Base-by-base conservation (phyloP, 2,113 vertebrate genomes). In the Lucifuga dentata region DNA sequence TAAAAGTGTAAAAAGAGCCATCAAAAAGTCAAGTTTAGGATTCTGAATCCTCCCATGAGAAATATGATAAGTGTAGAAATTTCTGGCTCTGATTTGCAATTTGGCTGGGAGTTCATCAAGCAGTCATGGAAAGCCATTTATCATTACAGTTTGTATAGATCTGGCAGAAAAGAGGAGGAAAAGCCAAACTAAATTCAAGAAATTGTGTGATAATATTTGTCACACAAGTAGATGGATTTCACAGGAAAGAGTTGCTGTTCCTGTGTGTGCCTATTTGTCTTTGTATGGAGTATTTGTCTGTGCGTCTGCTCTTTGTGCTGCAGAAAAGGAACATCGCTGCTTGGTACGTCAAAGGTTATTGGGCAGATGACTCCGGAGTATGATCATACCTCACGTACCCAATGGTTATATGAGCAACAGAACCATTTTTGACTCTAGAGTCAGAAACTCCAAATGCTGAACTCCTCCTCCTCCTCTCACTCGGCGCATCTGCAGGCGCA, bases 401-500 rank as follows among this genome's bases (percentile, higher is more conserved):
- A 66, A 35, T 58, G 66, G 82, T 89, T 91, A 85, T 67, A 74
- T 78, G 84, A 92, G 72, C 58, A 66, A 24, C 71, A 60, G 61
- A 38, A 63, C 4, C 51, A 75, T 56, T 78, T 74, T 90, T 86
- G 80, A 43, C 81, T 89, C 80, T 76, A 61, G 65, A 73, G 80
- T 76, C 71, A 84, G 38, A 85, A 78, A 79, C 75, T 76, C 40
- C 76, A 67, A 77, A 70, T 62, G 62, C 61, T 57, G 73, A 86
- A 85, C 92, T 93, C 91, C 92, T 90, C 91, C 92, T 90, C 63
- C 86, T 85, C 69, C 15, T 73, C 76, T 62, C 88, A 51, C 78
- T 75, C 60, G 64, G 68, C 74, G 76, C 86, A 89, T 88, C 82
- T 62, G 80, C 78, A 78, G 60, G 51, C 77, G 64, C 66, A 57